Percentiles rank a stretch among this genome's conserved stretches.
These are phyloP conservation scores for Emydura subglobosa DNA, from an alignment of 2,113 vertebrate genomes.

Conservation along the genomic window DNA sequence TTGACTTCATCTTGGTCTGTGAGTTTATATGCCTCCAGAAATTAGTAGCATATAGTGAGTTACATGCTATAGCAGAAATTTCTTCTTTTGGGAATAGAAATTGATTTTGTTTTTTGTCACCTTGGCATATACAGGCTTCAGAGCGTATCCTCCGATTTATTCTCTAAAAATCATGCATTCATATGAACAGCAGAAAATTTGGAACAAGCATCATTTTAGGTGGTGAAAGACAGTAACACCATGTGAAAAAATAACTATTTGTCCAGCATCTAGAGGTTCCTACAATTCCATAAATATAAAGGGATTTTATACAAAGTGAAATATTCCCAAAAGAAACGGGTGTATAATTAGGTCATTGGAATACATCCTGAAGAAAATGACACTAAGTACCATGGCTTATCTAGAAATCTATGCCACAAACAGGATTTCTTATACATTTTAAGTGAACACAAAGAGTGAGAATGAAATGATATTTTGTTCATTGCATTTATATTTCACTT, in stretches of 20 bases:
- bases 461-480: rapidly evolving
- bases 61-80: background rate
- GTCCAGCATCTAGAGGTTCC: background rate
- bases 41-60: background rate
- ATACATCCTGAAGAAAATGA: background rate
- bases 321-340: background rate
- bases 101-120: background rate
- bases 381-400: rapidly evolving
- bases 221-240: background rate
- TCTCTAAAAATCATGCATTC: conserved; percentile 11
- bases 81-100: background rate
- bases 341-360: background rate
- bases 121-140: background rate
- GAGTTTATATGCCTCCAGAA: background rate
- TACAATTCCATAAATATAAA: background rate
- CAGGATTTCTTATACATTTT: background rate
- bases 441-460: background rate
- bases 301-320: background rate
- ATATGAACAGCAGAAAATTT: background rate
- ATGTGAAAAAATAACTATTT: background rate
- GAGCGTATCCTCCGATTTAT: background rate
- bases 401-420: background rate
- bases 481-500: background rate
- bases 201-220: background rate
- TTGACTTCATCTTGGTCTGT: background rate